Evolutionary conservation across 2,888 invertebrate genomes (phyloP).

Genomic region (Ophion slaviceki): DNA sequence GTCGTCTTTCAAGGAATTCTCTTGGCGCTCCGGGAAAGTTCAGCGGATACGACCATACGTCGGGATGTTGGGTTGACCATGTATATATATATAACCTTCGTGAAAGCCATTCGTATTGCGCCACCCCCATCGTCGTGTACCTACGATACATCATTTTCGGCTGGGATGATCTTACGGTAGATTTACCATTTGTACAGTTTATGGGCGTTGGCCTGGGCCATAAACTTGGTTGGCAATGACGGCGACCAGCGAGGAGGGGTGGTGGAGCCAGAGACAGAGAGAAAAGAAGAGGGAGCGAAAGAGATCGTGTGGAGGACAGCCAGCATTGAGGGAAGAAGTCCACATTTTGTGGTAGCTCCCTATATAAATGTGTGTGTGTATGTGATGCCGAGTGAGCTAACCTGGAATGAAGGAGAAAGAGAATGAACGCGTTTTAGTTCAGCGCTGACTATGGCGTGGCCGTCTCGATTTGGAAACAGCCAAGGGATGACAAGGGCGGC

Average conservation of each 20-base stretch:
- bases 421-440: constrained; percentile 45
- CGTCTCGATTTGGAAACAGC: constrained; percentile 59
- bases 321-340: constrained; percentile 44
- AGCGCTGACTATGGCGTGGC: constrained; percentile 58
- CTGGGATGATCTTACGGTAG: constrained; percentile 84
- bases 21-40: constrained; percentile 40
- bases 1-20: constrained; percentile 35
- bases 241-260: constrained; percentile 75
- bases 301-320: constrained; percentile 66
- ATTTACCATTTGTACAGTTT: constrained; percentile 84
- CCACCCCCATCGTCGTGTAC: constrained; percentile 68
- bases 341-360: constrained; percentile 34
- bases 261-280: constrained; percentile 67
- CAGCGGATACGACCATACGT: constrained; percentile 58
- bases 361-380: constrained; percentile 14
- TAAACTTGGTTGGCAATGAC: constrained; percentile 84
- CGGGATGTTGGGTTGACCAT: constrained; percentile 47
- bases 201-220: constrained; percentile 83
- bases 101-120: constrained; percentile 34
- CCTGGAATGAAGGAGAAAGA: constrained; percentile 44
- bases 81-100: neutral
- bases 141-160: constrained; percentile 84
- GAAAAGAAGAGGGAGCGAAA: constrained; percentile 58
- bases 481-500: constrained; percentile 45
- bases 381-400: constrained; percentile 58